Conservation (phyloP, 2,113 vertebrate species). For the Rhinolophus ferrumequinum region DNA sequence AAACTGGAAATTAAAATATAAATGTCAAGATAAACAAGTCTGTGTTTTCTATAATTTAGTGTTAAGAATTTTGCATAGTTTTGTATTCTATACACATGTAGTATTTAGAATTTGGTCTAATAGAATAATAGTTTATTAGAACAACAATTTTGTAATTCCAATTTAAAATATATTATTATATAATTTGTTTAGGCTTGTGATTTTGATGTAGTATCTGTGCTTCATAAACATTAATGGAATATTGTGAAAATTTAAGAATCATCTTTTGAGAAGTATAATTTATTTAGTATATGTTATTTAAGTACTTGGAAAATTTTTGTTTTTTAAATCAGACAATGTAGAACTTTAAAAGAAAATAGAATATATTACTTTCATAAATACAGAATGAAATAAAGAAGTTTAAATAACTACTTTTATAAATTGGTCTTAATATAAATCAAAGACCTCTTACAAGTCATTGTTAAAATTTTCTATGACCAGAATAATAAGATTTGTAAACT, state of each 20-base stretch:
- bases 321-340: background rate
- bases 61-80: background rate
- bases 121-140: background rate
- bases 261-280: background rate
- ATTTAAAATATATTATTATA: background rate
- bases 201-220: background rate
- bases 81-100: background rate
- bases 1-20: background rate
- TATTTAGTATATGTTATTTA: conserved; percentile 4
- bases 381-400: conserved; percentile 7
- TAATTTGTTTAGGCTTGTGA: background rate
- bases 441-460: background rate
- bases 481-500: background rate
- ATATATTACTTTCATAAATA: background rate
- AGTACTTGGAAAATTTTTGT: background rate
- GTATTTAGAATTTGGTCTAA: background rate
- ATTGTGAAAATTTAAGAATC: conserved; percentile 19
- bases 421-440: background rate
- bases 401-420: background rate
- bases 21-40: background rate
- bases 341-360: conserved; percentile 1
- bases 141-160: background rate
- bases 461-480: conserved; percentile 41
- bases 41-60: background rate
- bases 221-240: background rate